Evolutionary conservation across 2,797 vertebrate species (phyloP).

Genomic region (Vireo griseus): DNA sequence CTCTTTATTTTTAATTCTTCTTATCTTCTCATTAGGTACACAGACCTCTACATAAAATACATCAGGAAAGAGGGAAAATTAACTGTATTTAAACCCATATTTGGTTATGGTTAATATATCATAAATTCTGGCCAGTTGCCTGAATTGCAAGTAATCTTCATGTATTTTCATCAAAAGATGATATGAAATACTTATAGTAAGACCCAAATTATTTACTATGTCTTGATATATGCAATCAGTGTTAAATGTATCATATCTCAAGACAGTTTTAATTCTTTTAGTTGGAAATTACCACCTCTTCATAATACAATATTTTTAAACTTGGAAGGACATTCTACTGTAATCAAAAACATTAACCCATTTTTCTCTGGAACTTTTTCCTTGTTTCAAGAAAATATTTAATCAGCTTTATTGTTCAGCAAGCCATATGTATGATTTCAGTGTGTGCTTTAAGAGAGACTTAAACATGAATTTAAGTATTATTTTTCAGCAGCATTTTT

Average conservation of each 20-base stretch:
- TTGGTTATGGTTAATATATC: not conserved
- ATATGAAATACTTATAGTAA: not conserved
- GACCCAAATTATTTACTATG: not conserved
- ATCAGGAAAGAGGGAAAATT: not conserved
- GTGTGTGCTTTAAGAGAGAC: not conserved
- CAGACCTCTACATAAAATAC: not conserved
- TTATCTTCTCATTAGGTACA: not conserved
- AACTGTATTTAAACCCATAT: not conserved
- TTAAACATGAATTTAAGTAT: not conserved
- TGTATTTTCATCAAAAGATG: not conserved
- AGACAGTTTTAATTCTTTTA: not conserved
- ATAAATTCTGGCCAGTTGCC: not conserved
- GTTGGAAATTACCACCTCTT: not conserved
- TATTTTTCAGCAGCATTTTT: not conserved
- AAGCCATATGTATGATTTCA: not conserved
- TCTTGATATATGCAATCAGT: not conserved
- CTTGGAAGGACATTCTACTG: not conserved
- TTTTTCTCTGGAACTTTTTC: not conserved
- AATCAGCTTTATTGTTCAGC: not conserved
- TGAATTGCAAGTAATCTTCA: not conserved
- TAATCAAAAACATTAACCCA: not conserved
- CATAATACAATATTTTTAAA: not conserved
- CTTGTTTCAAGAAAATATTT: not conserved
- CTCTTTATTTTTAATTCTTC: not conserved
- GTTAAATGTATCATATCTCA: not conserved